Conservation (phyloP, 2,888 invertebrate genomes). For the Boloria selene region DNA sequence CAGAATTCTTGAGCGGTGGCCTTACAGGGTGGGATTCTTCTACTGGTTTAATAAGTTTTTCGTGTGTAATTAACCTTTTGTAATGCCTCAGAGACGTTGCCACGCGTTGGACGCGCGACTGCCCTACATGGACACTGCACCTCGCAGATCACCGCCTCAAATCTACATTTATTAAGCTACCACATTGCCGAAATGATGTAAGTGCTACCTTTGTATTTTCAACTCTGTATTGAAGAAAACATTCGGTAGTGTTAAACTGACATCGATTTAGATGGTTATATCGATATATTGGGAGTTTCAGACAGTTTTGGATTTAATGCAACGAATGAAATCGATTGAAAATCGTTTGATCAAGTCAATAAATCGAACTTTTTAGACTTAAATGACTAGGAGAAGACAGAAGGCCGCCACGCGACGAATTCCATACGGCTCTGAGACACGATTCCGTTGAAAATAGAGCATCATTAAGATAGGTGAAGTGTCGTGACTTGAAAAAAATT, state of each 20-base stretch:
- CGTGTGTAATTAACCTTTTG: slow-evolving; percentile 67
- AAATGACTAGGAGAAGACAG: slow-evolving; percentile 47
- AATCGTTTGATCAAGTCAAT: slow-evolving; percentile 31
- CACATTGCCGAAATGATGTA: slow-evolving; percentile 32
- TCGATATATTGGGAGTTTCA: slow-evolving; percentile 43
- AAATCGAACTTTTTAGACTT: slow-evolving; percentile 43
- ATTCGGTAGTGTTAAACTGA: slow-evolving; percentile 21
- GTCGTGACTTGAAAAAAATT: slow-evolving; percentile 61
- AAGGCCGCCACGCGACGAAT: slow-evolving; percentile 55
- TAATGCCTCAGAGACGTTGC: slow-evolving; percentile 58
- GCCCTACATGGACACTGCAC: slow-evolving; percentile 55
- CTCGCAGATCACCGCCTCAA: slow-evolving; percentile 41
- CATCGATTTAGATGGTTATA: slow-evolving; percentile 44
- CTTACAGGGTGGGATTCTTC: slow-evolving; percentile 63
- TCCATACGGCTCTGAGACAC: slow-evolving; percentile 53
- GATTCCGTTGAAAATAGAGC: slow-evolving; percentile 63
- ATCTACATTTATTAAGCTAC: slow-evolving; percentile 36
- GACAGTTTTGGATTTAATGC: slow-evolving; percentile 38
- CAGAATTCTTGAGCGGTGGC: slow-evolving; percentile 70
- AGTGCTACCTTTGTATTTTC: slow-evolving; percentile 10
- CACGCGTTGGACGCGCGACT: slow-evolving; percentile 71
- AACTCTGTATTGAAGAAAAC: slow-evolving; percentile 36
- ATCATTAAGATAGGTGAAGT: slow-evolving; percentile 60
- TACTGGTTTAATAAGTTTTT: slow-evolving; percentile 63
- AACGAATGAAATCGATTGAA: slow-evolving; percentile 38